Base-by-base conservation (phyloP, 1,140 invertebrate species). In the Heliconius congener region DNA sequence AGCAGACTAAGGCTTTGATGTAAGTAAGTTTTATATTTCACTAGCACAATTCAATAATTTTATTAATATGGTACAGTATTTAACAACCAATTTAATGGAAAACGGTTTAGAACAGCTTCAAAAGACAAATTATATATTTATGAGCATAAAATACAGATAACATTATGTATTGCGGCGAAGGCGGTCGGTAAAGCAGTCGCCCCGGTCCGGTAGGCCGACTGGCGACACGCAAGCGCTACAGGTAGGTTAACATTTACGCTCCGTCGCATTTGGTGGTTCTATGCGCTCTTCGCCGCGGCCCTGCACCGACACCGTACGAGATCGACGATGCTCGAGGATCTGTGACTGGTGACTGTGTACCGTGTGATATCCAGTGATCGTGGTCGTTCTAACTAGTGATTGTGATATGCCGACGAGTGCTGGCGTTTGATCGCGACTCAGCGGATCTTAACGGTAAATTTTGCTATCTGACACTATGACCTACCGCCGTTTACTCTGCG, bases 181-280 rank as follows among this genome's bases (percentile, higher is more conserved):
- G 27, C 55, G 46, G 90, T 94, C 91, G 92, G 86, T 91, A 90
- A 88, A 93, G 79, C 88, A 91, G 91, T 81, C 76, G 78, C 83
- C 83, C 80, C 88, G 88, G 88, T 86, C 84, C 84, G 88, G 86
- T 86, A 66, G 60, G 83, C 85, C 79, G 86, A 81, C 86, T 73
- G 82, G 84, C 88, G 91, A 94, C 93, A 94, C 93, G 93, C 93
- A 93, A 94, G 91, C 91, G 89, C 87, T 86, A 87, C 93, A 94
- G 93, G 92, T 93, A 92, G 91, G 93, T 93, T 92, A 93, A 90
- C 86, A 87, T 93, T 93, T 85, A 93, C 91, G 93, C 86, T 92
- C 90, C 84, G 90, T 85, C 91, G 91, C 91, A 91, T 88, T 92
- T 93, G 90, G 82, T 90, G 84, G 86, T 89, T 84, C 89, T 87